These are phyloP conservation scores for Heteromurus nitidus DNA, from an alignment of 2,888 invertebrate genomes.

Conservation along the genomic window DNA sequence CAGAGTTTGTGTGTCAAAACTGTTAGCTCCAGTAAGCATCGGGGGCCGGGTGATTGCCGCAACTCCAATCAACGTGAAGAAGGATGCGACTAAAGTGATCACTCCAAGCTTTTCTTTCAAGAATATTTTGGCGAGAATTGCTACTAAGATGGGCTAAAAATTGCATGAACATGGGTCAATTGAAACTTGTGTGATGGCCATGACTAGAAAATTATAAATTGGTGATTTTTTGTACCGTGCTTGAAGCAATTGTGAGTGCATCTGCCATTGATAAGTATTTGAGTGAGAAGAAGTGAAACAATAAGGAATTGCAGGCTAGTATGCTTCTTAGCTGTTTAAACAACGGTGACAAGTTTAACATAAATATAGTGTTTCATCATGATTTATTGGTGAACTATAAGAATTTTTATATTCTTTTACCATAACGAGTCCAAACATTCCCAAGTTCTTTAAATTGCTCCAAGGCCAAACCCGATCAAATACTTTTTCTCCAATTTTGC, in stretches of 20 bases:
- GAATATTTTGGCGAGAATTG: conserved; percentile 57
- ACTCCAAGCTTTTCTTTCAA: conserved; percentile 69
- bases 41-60: conserved; percentile 66
- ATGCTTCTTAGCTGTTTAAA: conserved; percentile 63
- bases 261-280: conserved; percentile 70
- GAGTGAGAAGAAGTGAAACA: conserved; percentile 70
- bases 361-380: not conserved
- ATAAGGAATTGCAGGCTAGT: conserved; percentile 67
- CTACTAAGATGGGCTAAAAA: conserved; percentile 61
- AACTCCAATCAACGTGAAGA: conserved; percentile 67
- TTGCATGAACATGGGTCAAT: not conserved
- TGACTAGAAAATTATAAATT: not conserved
- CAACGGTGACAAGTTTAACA: no score
- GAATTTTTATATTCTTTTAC: not conserved
- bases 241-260: conserved; percentile 69
- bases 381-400: not conserved
- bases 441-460: conserved; percentile 48
- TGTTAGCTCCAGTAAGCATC: conserved; percentile 62
- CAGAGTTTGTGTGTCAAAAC: conserved; percentile 65
- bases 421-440: conserved; percentile 59
- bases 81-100: conserved; percentile 68
- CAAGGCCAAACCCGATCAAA: conserved; percentile 60
- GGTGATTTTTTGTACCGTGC: conserved; percentile 36
- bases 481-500: conserved; percentile 51
- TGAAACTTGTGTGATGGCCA: not conserved